These are phyloP conservation scores for Drosophila nikananu DNA, from an alignment of 1,140 invertebrate species.

Conservation along the genomic window DNA sequence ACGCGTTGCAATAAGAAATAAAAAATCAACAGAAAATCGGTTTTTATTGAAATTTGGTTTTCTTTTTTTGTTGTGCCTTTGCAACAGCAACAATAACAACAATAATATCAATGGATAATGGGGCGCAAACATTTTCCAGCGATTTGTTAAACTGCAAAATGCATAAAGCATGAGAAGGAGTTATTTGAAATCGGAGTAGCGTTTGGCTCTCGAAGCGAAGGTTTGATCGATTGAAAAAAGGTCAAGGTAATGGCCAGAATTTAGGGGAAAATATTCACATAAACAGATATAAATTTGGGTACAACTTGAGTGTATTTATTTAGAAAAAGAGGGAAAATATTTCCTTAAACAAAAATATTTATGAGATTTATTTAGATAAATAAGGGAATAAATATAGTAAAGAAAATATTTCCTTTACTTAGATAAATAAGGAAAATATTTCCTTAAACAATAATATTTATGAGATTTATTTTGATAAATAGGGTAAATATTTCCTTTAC, in stretches of 20 bases:
- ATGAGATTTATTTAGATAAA: no score
- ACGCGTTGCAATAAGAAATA: conserved; percentile 67
- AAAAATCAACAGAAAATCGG: conserved; percentile 23
- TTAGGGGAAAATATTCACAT: background rate
- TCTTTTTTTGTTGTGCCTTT: background rate
- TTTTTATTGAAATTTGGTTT: conserved; percentile 38
- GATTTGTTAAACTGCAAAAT: conserved; percentile 66
- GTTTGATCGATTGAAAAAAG: conserved; percentile 20
- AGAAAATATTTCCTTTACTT: no score
- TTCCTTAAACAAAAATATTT: no score
- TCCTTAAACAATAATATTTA: no score
- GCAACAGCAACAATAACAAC: conserved; percentile 30
- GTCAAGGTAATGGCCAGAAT: background rate
- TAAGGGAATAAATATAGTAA: no score
- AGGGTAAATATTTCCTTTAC: no score
- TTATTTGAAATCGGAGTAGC: conserved; percentile 2
- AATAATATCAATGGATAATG: conserved; percentile 46
- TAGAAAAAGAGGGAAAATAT: background rate
- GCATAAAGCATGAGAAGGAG: conserved; percentile 13
- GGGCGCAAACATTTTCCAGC: conserved; percentile 68
- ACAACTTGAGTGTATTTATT: background rate
- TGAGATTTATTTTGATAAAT: no score
- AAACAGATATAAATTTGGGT: background rate
- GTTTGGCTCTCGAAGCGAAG: conserved; percentile 2
- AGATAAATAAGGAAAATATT: no score